These are phyloP conservation scores for Pseudochaenichthys georgianus DNA, from an alignment of 2,797 vertebrate genomes.

Conservation along the genomic window DNA sequence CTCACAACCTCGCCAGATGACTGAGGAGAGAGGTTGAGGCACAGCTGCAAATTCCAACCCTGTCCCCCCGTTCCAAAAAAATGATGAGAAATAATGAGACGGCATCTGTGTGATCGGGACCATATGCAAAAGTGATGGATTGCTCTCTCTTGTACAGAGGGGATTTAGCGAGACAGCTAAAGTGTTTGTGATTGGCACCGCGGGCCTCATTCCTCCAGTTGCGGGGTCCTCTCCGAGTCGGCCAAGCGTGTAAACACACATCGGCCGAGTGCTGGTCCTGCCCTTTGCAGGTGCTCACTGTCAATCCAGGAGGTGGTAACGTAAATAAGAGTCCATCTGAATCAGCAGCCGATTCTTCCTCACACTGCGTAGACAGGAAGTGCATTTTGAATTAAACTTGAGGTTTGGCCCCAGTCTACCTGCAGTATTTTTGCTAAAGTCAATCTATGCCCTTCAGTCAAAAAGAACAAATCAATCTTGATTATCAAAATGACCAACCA, in stretches of 20 bases:
- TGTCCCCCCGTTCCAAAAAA: neutral
- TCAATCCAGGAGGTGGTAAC: constrained; percentile 63
- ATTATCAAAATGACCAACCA: constrained; percentile 18
- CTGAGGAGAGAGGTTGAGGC: constrained; percentile 23
- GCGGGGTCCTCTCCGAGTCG: constrained; percentile 42
- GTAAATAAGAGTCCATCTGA: constrained; percentile 69
- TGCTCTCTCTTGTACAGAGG: constrained; percentile 2
- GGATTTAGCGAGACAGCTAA: constrained; percentile 45
- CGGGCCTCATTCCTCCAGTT: constrained; percentile 60
- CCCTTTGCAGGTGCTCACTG: constrained; percentile 75
- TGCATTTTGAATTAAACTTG: constrained; percentile 37
- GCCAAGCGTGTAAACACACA: constrained; percentile 69
- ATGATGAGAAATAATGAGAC: constrained; percentile 36
- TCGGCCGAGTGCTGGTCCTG: constrained; percentile 53
- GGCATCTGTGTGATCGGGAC: constrained; percentile 25
- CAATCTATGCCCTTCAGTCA: constrained; percentile 27
- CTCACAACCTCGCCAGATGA: constrained; percentile 36
- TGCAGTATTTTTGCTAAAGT: constrained; percentile 24
- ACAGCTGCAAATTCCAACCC: constrained; percentile 27
- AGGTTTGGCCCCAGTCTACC: constrained; percentile 23
- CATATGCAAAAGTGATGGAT: constrained; percentile 42
- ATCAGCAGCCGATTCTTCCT: neutral
- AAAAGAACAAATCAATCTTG: constrained; percentile 36
- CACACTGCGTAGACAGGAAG: neutral
- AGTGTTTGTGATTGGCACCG: constrained; percentile 60